These are phyloP conservation scores for Phrynocephalus versicolor DNA, from an alignment of 2,113 vertebrate species.

Conservation along the genomic window DNA sequence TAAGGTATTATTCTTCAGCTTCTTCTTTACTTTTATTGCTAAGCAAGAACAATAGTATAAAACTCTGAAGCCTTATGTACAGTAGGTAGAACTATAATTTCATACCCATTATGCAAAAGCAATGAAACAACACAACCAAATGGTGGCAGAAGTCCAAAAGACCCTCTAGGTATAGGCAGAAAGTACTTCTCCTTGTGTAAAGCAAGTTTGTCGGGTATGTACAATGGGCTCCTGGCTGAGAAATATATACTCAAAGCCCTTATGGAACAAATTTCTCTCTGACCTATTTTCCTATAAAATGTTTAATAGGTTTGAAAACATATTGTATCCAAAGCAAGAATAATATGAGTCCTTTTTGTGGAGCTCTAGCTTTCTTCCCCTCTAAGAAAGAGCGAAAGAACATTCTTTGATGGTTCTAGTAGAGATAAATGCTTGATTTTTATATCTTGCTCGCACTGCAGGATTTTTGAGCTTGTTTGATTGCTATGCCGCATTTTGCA, in stretches of 20 bases:
- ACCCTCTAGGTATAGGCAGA: background rate
- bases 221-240: background rate
- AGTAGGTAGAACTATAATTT: background rate
- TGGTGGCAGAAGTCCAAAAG: background rate
- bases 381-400: rapidly evolving
- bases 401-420: background rate
- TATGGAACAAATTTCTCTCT: background rate
- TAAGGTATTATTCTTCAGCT: no score
- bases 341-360: background rate
- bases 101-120: background rate
- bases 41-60: background rate
- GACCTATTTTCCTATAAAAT: background rate
- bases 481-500: background rate
- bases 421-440: background rate
- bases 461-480: slow-evolving; percentile 10
- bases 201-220: background rate
- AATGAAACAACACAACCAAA: background rate
- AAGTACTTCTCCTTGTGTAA: background rate
- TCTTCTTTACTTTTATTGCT: background rate
- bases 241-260: background rate
- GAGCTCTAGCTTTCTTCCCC: slow-evolving; percentile 1
- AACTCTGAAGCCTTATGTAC: background rate
- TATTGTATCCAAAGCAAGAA: background rate
- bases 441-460: background rate
- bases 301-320: background rate